These are phyloP conservation scores for sheep (Ovis aries) DNA, from an alignment of 2,113 vertebrate genomes.

Conservation along the genomic window ARS-UI_Ramb_v3.0 NC_056074.1:36645001-36645500, in stretches of 20 bases:
- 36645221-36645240: neutral
- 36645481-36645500: neutral
- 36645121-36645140: neutral
- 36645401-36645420: too few species aligned
- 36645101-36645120: accelerated
- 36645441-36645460: neutral
- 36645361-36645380: neutral
- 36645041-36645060: accelerated
- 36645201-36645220: neutral
- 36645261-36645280: neutral
- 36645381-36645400: accelerated
- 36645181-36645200: neutral
- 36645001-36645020: neutral
- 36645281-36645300: neutral
- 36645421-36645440: accelerated
- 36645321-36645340: neutral
- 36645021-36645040: neutral
- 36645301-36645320: neutral
- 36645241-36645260: neutral
- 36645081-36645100: neutral
- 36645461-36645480: neutral
- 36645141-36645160: neutral
- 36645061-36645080: neutral
- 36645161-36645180: neutral
- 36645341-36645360: neutral